These are phyloP conservation scores for Euwallacea fornicatus DNA, from an alignment of 1,140 invertebrate species.

Conservation along the genomic window DNA sequence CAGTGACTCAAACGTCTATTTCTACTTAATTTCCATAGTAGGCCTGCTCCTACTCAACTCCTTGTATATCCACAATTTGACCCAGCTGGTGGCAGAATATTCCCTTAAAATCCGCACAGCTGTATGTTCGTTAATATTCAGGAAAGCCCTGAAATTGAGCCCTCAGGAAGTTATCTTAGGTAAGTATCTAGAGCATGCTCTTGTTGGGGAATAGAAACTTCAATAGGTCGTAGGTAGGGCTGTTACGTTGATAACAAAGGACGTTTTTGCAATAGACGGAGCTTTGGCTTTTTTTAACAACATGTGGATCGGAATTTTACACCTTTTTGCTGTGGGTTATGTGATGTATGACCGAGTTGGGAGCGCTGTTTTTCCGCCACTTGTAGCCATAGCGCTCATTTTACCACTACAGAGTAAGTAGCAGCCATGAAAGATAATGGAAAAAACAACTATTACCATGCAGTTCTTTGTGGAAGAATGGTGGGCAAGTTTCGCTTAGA, in stretches of 20 bases:
- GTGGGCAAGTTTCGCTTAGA: slow-evolving; percentile 35
- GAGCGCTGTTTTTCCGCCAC: slow-evolving; percentile 73
- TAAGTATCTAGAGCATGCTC: not conserved
- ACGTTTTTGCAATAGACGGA: slow-evolving; percentile 74
- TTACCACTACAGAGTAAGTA: slow-evolving; percentile 68
- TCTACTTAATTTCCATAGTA: no score
- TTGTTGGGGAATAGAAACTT: slow-evolving; percentile 43
- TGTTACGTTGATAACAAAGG: slow-evolving; percentile 90
- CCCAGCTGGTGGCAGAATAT: slow-evolving; percentile 70
- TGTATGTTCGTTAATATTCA: slow-evolving; percentile 77
- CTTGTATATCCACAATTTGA: slow-evolving; percentile 65
- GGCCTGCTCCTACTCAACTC: slow-evolving; percentile 22
- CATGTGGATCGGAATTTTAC: slow-evolving; percentile 78
- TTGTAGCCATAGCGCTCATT: slow-evolving; percentile 74
- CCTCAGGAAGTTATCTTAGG: slow-evolving; percentile 46
- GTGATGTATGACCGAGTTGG: slow-evolving; percentile 77
- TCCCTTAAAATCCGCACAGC: slow-evolving; percentile 81
- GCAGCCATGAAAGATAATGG: no score
- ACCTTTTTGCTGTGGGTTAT: slow-evolving; percentile 72
- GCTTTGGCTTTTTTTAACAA: slow-evolving; percentile 63
- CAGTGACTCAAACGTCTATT: no score
- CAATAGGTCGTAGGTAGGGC: slow-evolving; percentile 75
- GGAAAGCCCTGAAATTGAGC: slow-evolving; percentile 72
- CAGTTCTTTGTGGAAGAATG: slow-evolving; percentile 37
- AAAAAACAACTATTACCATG: slow-evolving; percentile 8